These are phyloP conservation scores for Hyles euphorbiae DNA, from an alignment of 1,140 invertebrate genomes.

Conservation along the genomic window DNA sequence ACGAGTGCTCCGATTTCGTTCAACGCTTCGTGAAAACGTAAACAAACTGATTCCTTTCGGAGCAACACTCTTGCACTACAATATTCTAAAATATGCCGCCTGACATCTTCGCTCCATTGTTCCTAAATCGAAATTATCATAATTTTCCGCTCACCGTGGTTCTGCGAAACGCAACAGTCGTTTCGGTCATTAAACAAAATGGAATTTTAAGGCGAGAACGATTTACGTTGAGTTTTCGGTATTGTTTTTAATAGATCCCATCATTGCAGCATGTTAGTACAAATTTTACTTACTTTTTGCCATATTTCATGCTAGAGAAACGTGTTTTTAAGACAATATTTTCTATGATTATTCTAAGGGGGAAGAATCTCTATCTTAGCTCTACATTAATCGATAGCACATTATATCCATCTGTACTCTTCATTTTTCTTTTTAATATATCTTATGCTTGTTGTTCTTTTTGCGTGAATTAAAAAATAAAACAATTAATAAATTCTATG, in stretches of 20 bases:
- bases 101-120: constrained; percentile 18
- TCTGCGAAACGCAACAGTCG: constrained; percentile 27
- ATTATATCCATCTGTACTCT: too few relatives aligned
- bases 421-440: too few relatives aligned
- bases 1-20: constrained; percentile 38
- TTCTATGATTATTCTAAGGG: too few relatives aligned
- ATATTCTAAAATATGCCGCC: constrained; percentile 8
- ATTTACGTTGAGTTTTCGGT: constrained; percentile 14
- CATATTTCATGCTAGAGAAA: too few relatives aligned
- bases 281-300: too few relatives aligned
- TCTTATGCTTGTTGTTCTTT: too few relatives aligned
- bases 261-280: background rate
- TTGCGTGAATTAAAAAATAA: too few relatives aligned
- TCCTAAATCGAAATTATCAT: constrained; percentile 34
- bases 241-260: constrained; percentile 16
- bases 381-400: too few relatives aligned
- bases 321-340: too few relatives aligned
- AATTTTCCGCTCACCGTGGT: constrained; percentile 44
- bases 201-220: constrained; percentile 18
- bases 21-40: constrained; percentile 19
- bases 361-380: too few relatives aligned
- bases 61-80: background rate
- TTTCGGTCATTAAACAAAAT: constrained; percentile 31
- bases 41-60: constrained; percentile 7
- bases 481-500: too few relatives aligned